Evolutionary conservation across 2,888 invertebrate species (phyloP).

Genomic region (Campopleginae sp.): DNA sequence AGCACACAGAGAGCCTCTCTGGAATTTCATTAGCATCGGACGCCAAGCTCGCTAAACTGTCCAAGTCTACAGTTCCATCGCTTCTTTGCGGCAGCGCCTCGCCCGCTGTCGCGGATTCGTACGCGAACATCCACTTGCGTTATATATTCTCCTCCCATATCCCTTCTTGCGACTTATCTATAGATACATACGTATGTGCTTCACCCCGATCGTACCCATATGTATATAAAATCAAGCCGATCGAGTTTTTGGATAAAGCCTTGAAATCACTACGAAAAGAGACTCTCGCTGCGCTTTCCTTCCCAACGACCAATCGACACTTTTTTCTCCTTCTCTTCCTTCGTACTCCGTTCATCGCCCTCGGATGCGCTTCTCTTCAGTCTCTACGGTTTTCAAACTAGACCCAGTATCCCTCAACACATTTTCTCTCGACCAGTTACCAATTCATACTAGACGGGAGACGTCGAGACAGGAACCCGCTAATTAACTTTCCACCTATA

Average conservation of each 20-base stretch:
- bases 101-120: slow-evolving; percentile 42
- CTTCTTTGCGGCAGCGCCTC: slow-evolving; percentile 70
- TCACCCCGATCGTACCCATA: neutral
- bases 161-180: slow-evolving; percentile 13
- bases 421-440: slow-evolving; percentile 6
- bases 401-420: slow-evolving; percentile 4
- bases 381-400: slow-evolving; percentile 34
- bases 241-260: slow-evolving; percentile 39
- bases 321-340: slow-evolving; percentile 14
- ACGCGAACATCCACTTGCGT: slow-evolving; percentile 12
- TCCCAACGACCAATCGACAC: slow-evolving; percentile 43
- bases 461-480: slow-evolving; percentile 38
- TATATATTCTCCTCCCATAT: neutral
- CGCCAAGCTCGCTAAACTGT: slow-evolving; percentile 76
- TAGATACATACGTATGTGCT: neutral
- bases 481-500: slow-evolving; percentile 54
- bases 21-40: slow-evolving; percentile 82
- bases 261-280: slow-evolving; percentile 48
- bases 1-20: slow-evolving; percentile 63
- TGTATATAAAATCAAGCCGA: slow-evolving; percentile 16
- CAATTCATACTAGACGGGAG: slow-evolving; percentile 24
- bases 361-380: neutral
- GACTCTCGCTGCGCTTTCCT: neutral
- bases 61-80: slow-evolving; percentile 74
- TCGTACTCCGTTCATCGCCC: neutral